These are phyloP conservation scores for Euplagia quadripunctaria DNA, from an alignment of 2,888 invertebrate species.

Conservation along the genomic window DNA sequence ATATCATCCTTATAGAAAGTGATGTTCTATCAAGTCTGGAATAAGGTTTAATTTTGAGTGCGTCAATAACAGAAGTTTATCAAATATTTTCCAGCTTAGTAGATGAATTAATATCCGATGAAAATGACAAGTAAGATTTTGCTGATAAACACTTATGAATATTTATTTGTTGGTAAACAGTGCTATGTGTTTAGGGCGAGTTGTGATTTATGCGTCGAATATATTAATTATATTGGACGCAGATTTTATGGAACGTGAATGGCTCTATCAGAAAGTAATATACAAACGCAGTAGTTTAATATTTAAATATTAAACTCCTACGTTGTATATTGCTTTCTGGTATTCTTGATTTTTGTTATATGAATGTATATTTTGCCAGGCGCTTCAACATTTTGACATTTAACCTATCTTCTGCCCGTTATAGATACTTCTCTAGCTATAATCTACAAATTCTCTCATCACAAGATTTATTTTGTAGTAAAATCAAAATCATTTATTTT, in stretches of 20 bases:
- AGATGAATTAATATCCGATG: conserved; percentile 77
- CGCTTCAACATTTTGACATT: not conserved
- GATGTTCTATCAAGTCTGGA: conserved; percentile 12
- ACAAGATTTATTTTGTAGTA: not conserved
- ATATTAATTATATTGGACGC: conserved; percentile 4
- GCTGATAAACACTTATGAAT: conserved; percentile 57
- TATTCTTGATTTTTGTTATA: not conserved
- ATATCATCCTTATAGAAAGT: conserved; percentile 36
- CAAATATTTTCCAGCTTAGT: conserved; percentile 60
- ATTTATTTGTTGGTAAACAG: conserved; percentile 49
- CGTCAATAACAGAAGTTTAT: conserved; percentile 49
- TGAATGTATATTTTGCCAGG: not conserved
- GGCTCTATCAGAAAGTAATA: not conserved
- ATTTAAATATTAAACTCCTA: not conserved
- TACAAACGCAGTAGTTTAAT: not conserved
- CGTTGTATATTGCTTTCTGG: too few species aligned
- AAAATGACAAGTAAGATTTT: conserved; percentile 68
- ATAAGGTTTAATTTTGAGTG: conserved; percentile 36
- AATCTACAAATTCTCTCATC: not conserved
- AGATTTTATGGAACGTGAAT: not conserved
- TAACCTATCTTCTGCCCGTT: too few species aligned
- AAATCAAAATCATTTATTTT: too few species aligned
- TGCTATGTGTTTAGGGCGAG: conserved; percentile 27
- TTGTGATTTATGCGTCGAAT: conserved; percentile 16
- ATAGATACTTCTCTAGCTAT: too few species aligned